Conservation (phyloP, 2,113 vertebrate species). For the Carassius auratus region DNA sequence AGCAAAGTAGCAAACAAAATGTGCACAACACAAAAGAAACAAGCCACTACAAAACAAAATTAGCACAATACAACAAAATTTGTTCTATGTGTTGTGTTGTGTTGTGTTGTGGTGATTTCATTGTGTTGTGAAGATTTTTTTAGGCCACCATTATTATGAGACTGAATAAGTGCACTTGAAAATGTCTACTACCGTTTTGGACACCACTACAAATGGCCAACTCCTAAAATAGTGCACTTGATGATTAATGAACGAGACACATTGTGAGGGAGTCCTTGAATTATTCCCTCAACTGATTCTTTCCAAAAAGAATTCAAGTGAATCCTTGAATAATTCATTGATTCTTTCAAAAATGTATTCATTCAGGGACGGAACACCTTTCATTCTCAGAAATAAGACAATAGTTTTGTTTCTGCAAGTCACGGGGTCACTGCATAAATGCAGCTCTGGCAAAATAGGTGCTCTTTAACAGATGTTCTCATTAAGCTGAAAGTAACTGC, state of each 20-base stretch:
- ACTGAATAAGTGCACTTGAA: too few species aligned
- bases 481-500: slow-evolving; percentile 25
- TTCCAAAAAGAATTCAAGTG: not conserved
- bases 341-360: not conserved
- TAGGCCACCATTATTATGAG: too few species aligned
- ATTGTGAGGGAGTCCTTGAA: not conserved
- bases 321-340: not conserved
- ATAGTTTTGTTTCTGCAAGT: slow-evolving; percentile 17
- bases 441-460: slow-evolving; percentile 12
- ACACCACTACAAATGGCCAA: not conserved
- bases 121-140: too few species aligned
- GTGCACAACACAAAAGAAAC: too few species aligned
- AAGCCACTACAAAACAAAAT: too few species aligned
- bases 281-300: not conserved
- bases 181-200: not conserved
- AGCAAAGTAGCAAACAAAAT: too few species aligned
- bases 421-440: slow-evolving; percentile 4
- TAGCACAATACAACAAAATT: too few species aligned
- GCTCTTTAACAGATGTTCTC: slow-evolving; percentile 25
- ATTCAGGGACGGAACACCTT: not conserved
- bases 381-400: not conserved
- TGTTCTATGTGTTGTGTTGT: too few species aligned
- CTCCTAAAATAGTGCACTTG: not conserved
- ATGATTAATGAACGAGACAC: not conserved
- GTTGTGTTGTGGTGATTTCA: too few species aligned